Conservation (phyloP, 1,140 invertebrate genomes). For the Hesperophylax magnus region DNA sequence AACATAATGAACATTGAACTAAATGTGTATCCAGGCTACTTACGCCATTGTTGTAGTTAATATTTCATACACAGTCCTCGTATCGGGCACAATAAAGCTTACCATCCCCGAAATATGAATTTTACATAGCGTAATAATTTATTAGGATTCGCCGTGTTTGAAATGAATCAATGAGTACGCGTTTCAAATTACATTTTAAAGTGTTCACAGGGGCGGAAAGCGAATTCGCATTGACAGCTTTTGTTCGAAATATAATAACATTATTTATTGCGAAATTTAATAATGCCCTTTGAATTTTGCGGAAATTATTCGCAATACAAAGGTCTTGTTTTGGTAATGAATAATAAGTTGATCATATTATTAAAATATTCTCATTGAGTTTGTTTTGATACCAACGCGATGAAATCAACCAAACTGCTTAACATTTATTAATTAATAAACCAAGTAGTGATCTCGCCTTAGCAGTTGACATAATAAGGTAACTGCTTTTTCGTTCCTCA, state of each 20-base stretch:
- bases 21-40: background rate
- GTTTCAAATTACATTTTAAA: conserved; percentile 58
- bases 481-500: too few relatives aligned
- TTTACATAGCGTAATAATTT: conserved; percentile 44
- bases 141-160: conserved; percentile 46
- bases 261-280: conserved; percentile 55
- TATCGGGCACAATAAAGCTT: conserved; percentile 6
- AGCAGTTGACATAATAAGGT: too few relatives aligned
- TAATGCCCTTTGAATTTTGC: conserved; percentile 32
- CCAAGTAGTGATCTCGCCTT: too few relatives aligned
- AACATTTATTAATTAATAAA: too few relatives aligned
- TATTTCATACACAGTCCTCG: conserved; percentile 4
- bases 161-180: conserved; percentile 54
- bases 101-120: conserved; percentile 37
- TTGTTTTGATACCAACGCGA: too few relatives aligned
- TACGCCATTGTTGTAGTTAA: background rate
- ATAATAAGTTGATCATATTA: conserved; percentile 12
- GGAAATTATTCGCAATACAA: conserved; percentile 15
- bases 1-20: too few relatives aligned
- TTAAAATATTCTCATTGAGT: background rate
- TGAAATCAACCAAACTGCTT: too few relatives aligned
- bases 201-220: conserved; percentile 56
- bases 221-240: conserved; percentile 57
- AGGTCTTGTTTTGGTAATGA: conserved; percentile 19
- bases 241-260: conserved; percentile 58